phyloP scores from a whole-genome alignment of 2,888 invertebrate species.

The Stomorhina lunata region DNA sequence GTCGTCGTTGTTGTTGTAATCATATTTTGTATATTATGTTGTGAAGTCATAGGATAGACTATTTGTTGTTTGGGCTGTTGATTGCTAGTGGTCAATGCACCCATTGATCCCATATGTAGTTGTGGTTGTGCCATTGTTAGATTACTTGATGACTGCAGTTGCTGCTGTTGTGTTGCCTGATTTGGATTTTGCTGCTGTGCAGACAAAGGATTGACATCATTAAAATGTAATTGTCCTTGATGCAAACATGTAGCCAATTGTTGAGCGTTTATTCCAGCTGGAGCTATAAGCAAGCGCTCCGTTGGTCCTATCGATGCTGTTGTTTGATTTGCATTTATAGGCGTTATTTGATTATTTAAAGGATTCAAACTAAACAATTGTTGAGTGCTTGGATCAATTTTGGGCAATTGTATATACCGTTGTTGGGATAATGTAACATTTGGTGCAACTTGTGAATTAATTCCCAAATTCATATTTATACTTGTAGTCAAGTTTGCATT shows the following conservation, averaged over 20 bases:
- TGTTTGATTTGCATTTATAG: slow-evolving; percentile 78
- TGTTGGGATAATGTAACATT: slow-evolving; percentile 66
- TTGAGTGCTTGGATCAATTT: slow-evolving; percentile 78
- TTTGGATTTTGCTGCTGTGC: slow-evolving; percentile 42
- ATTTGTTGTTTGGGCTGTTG: slow-evolving; percentile 78
- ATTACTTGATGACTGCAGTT: slow-evolving; percentile 23
- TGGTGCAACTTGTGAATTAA: slow-evolving; percentile 62
- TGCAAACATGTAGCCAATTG: slow-evolving; percentile 79
- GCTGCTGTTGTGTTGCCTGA: neutral
- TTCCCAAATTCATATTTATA: neutral
- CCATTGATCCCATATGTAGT: neutral
- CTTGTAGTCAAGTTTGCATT: slow-evolving; percentile 57
- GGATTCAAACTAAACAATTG: slow-evolving; percentile 79
- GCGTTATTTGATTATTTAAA: slow-evolving; percentile 80
- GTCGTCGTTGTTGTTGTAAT: slow-evolving; percentile 69
- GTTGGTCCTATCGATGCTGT: slow-evolving; percentile 79
- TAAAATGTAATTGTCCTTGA: slow-evolving; percentile 79
- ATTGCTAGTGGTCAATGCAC: neutral
- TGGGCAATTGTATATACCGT: slow-evolving; percentile 78
- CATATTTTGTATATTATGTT: slow-evolving; percentile 72
- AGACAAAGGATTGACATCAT: slow-evolving; percentile 77
- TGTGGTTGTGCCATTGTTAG: slow-evolving; percentile 37
- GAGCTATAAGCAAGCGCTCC: slow-evolving; percentile 79
- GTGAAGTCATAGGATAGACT: slow-evolving; percentile 73
- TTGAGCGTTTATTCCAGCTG: slow-evolving; percentile 80